Percentiles rank a stretch among this genome's conserved stretches.
These are phyloP conservation scores for Halcyon leucocephala DNA, from an alignment of 2,797 vertebrate genomes.

Conservation along the genomic window DNA sequence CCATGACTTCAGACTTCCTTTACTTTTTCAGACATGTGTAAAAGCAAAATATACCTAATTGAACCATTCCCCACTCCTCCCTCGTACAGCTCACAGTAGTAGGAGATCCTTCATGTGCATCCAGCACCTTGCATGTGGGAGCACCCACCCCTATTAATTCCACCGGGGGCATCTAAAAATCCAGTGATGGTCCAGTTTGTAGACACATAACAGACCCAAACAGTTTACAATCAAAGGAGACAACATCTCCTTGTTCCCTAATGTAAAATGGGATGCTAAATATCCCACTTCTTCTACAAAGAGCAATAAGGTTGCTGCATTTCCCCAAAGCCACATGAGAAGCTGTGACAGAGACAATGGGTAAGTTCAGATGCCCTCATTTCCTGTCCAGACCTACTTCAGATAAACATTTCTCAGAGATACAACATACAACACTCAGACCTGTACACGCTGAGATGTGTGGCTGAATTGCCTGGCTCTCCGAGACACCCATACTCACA, in stretches of 20 bases:
- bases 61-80: not conserved
- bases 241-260: not conserved
- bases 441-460: not conserved
- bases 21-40: not conserved
- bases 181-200: not conserved
- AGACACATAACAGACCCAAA: not conserved
- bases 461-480: not conserved
- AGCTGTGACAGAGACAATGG: not conserved
- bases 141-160: not conserved
- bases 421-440: not conserved
- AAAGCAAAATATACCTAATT: not conserved
- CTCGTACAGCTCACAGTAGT: not conserved
- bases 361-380: not conserved
- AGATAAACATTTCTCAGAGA: not conserved
- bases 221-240: not conserved
- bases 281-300: not conserved
- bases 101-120: not conserved
- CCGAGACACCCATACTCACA: not conserved
- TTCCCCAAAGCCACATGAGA: not conserved
- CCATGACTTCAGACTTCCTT: not conserved
- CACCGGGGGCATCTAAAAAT: not conserved
- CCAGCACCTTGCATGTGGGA: not conserved
- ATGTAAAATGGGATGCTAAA: not conserved
- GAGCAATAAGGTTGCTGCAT: no score
- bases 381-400: not conserved